phyloP scores from a whole-genome alignment of 2,797 vertebrate species.

The Chelonia mydas region DNA sequence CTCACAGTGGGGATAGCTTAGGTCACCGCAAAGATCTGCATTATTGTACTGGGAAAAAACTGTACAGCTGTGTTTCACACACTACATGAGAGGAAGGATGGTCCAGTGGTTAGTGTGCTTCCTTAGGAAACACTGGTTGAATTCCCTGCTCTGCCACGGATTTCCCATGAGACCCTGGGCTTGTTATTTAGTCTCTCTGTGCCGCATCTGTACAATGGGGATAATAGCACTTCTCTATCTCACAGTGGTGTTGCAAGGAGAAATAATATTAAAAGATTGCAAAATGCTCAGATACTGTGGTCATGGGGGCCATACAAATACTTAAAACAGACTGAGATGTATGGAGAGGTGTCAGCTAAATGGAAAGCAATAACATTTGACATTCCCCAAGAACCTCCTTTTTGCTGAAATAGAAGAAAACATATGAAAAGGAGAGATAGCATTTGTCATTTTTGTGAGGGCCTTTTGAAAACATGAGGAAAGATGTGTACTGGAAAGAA shows the following conservation, averaged over 20 bases:
- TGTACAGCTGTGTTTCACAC: not conserved
- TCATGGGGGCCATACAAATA: constrained; percentile 4
- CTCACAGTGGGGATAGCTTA: not conserved
- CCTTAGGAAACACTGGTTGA: not conserved
- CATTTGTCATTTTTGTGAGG: not conserved
- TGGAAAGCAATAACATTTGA: constrained; percentile 4
- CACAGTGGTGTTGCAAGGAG: not conserved
- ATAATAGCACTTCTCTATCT: not conserved
- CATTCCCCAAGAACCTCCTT: not conserved
- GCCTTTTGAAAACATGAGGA: not conserved
- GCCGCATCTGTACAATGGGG: not conserved
- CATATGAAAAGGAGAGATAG: not conserved
- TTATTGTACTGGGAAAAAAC: not conserved
- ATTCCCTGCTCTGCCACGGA: not conserved
- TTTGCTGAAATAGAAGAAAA: constrained; percentile 21
- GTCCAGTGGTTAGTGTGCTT: accelerated
- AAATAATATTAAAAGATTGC: not conserved
- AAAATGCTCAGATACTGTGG: not conserved
- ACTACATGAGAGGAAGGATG: not conserved
- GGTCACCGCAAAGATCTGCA: not conserved
- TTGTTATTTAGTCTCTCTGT: not conserved
- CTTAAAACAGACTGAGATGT: constrained; percentile 18
- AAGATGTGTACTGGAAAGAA: not conserved
- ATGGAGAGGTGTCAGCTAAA: constrained; percentile 33
- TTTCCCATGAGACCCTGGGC: not conserved